These are phyloP conservation scores for Nomada lathburiana DNA, from an alignment of 2,888 invertebrate genomes.

Conservation along the genomic window DNA sequence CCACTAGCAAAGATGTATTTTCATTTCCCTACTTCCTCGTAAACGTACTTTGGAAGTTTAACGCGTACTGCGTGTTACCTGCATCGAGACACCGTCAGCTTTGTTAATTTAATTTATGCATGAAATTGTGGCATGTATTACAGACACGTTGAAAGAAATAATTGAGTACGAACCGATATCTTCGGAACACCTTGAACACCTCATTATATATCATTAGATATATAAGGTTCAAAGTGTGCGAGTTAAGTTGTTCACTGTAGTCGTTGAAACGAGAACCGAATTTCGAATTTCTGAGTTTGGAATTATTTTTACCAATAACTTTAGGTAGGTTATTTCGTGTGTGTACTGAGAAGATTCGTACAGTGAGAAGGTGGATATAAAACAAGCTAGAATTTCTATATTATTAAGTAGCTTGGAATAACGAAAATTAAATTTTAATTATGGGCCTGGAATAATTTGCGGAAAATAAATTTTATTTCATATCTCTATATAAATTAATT, in stretches of 20 bases:
- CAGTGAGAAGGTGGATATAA: too few species aligned
- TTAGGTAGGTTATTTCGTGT: too few species aligned
- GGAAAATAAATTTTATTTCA: neutral
- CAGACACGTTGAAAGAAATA: constrained; percentile 1
- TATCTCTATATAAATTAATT: neutral
- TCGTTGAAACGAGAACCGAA: too few species aligned
- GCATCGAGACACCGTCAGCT: neutral
- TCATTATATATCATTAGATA: neutral
- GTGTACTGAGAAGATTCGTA: too few species aligned
- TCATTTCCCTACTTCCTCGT: constrained; percentile 32
- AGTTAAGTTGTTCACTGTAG: too few species aligned
- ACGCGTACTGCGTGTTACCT: neutral
- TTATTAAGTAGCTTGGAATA: too few species aligned
- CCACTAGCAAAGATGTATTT: constrained; percentile 37
- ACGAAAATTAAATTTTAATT: too few species aligned
- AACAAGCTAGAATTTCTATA: too few species aligned
- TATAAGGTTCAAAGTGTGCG: too few species aligned
- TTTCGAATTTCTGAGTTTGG: too few species aligned
- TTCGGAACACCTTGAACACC: neutral
- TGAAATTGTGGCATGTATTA: neutral
- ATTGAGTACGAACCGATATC: constrained; percentile 4
- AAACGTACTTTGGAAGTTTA: constrained; percentile 32
- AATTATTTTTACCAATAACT: too few species aligned
- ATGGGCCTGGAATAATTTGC: too few species aligned
- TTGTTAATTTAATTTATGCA: constrained; percentile 19